Evolutionary conservation across 2,888 invertebrate species (phyloP), one percentile per base, ranked within the genome.

Genomic region (Himalopsyche kuldschensis): DNA sequence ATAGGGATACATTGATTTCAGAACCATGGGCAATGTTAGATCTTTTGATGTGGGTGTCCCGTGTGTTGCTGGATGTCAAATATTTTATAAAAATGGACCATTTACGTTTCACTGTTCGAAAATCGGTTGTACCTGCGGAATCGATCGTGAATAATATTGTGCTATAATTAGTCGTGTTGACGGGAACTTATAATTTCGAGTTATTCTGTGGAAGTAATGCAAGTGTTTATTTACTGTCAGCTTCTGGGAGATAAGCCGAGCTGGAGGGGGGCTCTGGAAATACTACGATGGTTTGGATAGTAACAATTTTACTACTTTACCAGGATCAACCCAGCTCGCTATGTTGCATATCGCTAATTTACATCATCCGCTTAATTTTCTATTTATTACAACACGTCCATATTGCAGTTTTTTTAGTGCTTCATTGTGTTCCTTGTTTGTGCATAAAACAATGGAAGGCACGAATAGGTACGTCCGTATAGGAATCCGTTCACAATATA

Each of bases 261-360:
- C 82, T 90, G 91, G 91, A 90, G 91, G 91, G 92, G 91, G 90
- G 91, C 90, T 90, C 90, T 90, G 90, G 90, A 90, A 91, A 91
- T 92, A 92, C 92, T 92, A 92, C 92, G 90, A 89, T 89, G 91
- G 90, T 85, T 81, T 80, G 82, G 90, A 91, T 91, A 91, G 91
- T 91, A 91, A 91, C 90, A 84, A 90, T 91, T 91, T 91, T 92
- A 92, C 91, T 90, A 92, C 79, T 81, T 76, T 69, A 83, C 79
- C 81, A 35, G 77, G 79, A 55, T 81, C 84, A 48, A 77, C 41
- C 75, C 48, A 79, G 63, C 75, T 82, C 46, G 79, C 82, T 31
- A 80, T 82, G 79, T 76, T 75, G 78, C 76, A 82, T 84, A 84
- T 82, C 76, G 77, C 48, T 78, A 80, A 78, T 83, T 83, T 81